These are phyloP conservation scores for Pithys albifrons DNA, from an alignment of 2,113 vertebrate genomes.

Conservation along the genomic window DNA sequence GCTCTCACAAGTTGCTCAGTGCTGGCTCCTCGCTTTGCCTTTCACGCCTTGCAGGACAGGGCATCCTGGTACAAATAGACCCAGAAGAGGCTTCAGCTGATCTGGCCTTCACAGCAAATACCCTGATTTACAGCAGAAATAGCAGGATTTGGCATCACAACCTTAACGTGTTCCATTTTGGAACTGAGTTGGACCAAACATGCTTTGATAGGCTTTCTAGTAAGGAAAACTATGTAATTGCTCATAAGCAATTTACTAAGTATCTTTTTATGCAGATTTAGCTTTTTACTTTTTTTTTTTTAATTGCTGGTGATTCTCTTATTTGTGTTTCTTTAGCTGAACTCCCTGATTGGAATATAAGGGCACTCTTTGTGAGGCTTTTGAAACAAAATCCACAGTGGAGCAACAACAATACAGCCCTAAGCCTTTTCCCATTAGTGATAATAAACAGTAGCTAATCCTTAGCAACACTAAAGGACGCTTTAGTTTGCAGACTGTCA, in stretches of 20 bases:
- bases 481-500: constrained; percentile 22
- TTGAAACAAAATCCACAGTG: constrained; percentile 10
- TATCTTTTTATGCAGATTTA: neutral
- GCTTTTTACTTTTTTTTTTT: neutral
- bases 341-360: neutral
- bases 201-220: neutral
- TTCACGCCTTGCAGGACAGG: neutral
- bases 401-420: constrained; percentile 16
- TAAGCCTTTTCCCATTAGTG: constrained; percentile 38
- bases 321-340: neutral
- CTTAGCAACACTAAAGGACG: constrained; percentile 12
- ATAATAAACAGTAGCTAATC: constrained; percentile 52
- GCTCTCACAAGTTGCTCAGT: neutral
- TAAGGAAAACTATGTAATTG: neutral
- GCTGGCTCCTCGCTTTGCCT: neutral
- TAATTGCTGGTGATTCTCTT: neutral
- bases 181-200: neutral
- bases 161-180: neutral
- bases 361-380: neutral
- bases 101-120: neutral
- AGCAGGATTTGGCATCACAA: neutral
- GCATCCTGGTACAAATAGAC: neutral
- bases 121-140: neutral
- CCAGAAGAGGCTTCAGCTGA: neutral
- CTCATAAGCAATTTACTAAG: neutral